Percentiles rank a stretch among this genome's conserved stretches.
Conservation (phyloP, 2,888 invertebrate species). For the Microctonus brassicae region DNA sequence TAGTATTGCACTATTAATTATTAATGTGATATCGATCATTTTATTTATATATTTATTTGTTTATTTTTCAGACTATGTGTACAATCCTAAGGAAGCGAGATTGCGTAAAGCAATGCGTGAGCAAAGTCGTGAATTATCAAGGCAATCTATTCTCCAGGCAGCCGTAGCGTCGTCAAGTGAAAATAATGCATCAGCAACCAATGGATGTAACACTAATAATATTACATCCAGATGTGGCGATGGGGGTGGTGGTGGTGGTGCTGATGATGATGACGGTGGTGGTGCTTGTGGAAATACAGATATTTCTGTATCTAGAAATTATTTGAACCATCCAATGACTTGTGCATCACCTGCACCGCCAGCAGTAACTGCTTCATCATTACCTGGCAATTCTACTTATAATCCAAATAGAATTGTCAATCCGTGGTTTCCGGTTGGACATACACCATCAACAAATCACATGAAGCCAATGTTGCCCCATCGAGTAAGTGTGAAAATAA, state of each 20-base stretch:
- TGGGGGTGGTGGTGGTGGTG: too few species aligned
- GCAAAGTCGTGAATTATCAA: slow-evolving; percentile 64
- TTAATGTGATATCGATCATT: too few species aligned
- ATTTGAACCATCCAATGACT: slow-evolving; percentile 46
- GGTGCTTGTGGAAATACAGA: slow-evolving; percentile 30
- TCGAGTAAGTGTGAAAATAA: slow-evolving; percentile 50
- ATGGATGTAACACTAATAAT: neutral
- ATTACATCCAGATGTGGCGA: neutral
- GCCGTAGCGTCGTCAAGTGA: slow-evolving; percentile 54
- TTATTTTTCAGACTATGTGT: slow-evolving; percentile 73
- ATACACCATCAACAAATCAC: slow-evolving; percentile 53
- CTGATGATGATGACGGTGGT: too few species aligned
- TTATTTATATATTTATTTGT: neutral
- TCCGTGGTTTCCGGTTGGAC: slow-evolving; percentile 61
- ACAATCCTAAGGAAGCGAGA: slow-evolving; percentile 76
- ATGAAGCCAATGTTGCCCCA: slow-evolving; percentile 59
- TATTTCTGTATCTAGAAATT: slow-evolving; percentile 42
- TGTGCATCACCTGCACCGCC: slow-evolving; percentile 39
- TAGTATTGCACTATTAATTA: neutral
- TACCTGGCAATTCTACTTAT: slow-evolving; percentile 44
- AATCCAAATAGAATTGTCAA: slow-evolving; percentile 55
- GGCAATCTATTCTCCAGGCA: slow-evolving; percentile 63
- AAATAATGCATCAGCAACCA: slow-evolving; percentile 22
- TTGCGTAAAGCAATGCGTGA: slow-evolving; percentile 75
- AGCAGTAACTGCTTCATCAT: slow-evolving; percentile 41